Conservation (phyloP, 2,888 invertebrate genomes). For the Volucella bombylans region DNA sequence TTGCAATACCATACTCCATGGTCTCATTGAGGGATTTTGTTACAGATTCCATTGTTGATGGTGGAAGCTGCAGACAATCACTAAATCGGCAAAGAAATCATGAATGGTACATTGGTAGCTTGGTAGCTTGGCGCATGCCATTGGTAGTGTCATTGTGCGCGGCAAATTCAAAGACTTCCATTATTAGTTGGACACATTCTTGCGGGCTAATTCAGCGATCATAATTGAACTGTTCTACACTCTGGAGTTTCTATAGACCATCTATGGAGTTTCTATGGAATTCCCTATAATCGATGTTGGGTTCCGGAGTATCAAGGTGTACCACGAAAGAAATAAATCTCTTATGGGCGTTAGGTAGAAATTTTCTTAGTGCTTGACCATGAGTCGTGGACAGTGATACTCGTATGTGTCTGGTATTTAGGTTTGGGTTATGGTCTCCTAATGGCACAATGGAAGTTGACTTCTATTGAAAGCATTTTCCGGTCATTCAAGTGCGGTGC, state of each 20-base stretch:
- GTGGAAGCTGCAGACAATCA: slow-evolving; percentile 31
- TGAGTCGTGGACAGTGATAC: background rate
- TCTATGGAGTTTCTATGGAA: slow-evolving; percentile 24
- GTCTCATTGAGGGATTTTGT: slow-evolving; percentile 55
- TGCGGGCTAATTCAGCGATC: slow-evolving; percentile 51
- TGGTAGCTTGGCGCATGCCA: slow-evolving; percentile 45
- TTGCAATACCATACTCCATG: slow-evolving; percentile 5
- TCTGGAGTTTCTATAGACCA: too few species aligned
- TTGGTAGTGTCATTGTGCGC: slow-evolving; percentile 35
- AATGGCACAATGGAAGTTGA: slow-evolving; percentile 45
- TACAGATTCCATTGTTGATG: slow-evolving; percentile 63
- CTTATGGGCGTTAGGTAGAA: slow-evolving; percentile 41
- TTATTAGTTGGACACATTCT: slow-evolving; percentile 66
- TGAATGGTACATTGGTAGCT: background rate
- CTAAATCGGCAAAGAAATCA: background rate
- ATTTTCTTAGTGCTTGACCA: slow-evolving; percentile 19
- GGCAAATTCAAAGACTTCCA: slow-evolving; percentile 54
- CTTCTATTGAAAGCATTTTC: slow-evolving; percentile 44
- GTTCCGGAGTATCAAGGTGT: background rate
- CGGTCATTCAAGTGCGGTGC: slow-evolving; percentile 16
- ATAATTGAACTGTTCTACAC: slow-evolving; percentile 68
- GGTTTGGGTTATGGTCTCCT: slow-evolving; percentile 42
- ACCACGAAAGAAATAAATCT: slow-evolving; percentile 9
- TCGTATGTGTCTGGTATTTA: slow-evolving; percentile 38
- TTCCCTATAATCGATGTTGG: slow-evolving; percentile 23